A percentile compares a stretch with the other conserved stretches of the same genome.
Evolutionary conservation across 2,797 vertebrate species (phyloP).

Genomic region (Lagocephalus sceleratus): DNA sequence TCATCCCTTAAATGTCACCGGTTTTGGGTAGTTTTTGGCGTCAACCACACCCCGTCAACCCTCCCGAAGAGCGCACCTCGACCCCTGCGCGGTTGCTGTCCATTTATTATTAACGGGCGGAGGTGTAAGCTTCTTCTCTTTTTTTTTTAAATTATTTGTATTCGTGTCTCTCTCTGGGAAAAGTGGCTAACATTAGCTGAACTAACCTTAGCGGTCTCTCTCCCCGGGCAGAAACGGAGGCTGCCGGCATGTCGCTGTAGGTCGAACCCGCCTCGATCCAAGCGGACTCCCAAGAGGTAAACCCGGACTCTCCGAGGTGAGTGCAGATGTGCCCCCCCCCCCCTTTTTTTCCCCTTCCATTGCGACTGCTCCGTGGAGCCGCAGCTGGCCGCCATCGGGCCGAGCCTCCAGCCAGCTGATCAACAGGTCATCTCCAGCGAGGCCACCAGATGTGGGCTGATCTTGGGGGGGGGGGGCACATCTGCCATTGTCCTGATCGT

Average conservation of each 20-base stretch:
- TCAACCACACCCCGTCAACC: background rate
- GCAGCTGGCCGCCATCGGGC: constrained; percentile 13
- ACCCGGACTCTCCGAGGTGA: constrained; percentile 47
- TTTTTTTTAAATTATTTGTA: too few relatives aligned
- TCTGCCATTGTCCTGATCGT: too few relatives aligned
- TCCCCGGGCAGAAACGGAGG: constrained; percentile 18
- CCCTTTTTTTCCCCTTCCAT: constrained; percentile 1
- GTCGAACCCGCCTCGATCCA: constrained; percentile 37
- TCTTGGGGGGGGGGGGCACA: background rate
- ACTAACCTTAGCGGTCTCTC: constrained; percentile 39
- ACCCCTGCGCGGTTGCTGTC: background rate
- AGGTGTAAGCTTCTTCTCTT: constrained; percentile 4
- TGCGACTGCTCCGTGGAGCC: background rate
- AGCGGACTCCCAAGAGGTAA: constrained; percentile 26
- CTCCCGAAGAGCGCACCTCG: background rate
- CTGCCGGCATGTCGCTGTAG: constrained; percentile 39
- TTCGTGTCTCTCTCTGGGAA: constrained; percentile 17
- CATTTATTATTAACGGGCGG: background rate
- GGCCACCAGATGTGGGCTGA: background rate
- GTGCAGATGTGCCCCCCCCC: constrained; percentile 28
- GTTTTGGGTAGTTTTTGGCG: background rate
- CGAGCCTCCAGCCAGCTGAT: constrained; percentile 18
- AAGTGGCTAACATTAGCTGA: constrained; percentile 56
- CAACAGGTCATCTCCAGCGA: constrained; percentile 51
- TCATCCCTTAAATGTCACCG: background rate